These are phyloP conservation scores for Octomys mimax DNA, from an alignment of 2,797 vertebrate genomes.

Conservation along the genomic window DNA sequence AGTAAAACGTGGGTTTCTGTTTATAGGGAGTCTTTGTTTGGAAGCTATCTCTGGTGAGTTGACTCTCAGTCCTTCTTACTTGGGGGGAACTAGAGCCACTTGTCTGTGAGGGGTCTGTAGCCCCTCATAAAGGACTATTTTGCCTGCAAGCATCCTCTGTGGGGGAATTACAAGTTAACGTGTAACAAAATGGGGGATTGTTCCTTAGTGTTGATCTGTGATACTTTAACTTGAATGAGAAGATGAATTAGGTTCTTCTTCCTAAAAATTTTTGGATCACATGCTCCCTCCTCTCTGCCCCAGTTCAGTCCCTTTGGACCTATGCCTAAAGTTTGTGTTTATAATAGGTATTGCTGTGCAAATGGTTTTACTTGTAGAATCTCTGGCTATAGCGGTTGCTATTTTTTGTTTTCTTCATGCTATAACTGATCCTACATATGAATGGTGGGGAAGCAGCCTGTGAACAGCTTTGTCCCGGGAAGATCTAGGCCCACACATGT, in stretches of 20 bases:
- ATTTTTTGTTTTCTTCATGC: conserved; percentile 57
- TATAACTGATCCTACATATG: conserved; percentile 55
- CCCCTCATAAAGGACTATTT: background rate
- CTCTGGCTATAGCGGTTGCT: conserved; percentile 32
- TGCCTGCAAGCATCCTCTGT: background rate
- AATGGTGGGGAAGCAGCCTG: conserved; percentile 8
- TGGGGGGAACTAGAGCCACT: background rate
- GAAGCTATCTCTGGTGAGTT: conserved; percentile 53
- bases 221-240: conserved; percentile 22
- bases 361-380: conserved; percentile 52
- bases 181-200: conserved; percentile 42
- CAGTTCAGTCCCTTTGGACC: conserved; percentile 9
- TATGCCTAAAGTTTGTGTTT: conserved; percentile 44
- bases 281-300: background rate
- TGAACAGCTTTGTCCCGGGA: conserved; percentile 59
- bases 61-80: background rate
- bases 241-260: background rate
- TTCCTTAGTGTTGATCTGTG: conserved; percentile 67
- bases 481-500: background rate
- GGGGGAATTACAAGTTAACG: conserved; percentile 58
- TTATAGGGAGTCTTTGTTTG: conserved; percentile 27
- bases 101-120: conserved; percentile 18
- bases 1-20: conserved; percentile 6
- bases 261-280: conserved; percentile 25
- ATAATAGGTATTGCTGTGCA: conserved; percentile 10